Conservation (phyloP, 2,113 vertebrate genomes). For the Pseudorectes ferrugineus region DNA sequence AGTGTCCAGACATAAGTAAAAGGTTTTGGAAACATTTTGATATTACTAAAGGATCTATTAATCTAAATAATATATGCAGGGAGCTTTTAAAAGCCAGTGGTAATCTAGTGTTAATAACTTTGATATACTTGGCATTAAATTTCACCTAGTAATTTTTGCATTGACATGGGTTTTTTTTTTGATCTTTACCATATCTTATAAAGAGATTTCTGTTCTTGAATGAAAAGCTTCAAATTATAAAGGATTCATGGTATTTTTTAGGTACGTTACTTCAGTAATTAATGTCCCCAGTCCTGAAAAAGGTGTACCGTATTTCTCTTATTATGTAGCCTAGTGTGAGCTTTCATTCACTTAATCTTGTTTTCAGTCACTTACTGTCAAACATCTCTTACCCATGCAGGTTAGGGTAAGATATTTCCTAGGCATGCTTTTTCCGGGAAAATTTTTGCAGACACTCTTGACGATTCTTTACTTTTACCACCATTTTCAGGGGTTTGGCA, state of each 20-base stretch:
- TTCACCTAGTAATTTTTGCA: not conserved
- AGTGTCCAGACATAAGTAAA: not conserved
- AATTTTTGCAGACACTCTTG: not conserved
- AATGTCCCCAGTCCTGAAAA: not conserved
- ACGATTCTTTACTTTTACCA: not conserved
- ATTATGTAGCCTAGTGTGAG: not conserved
- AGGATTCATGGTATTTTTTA: not conserved
- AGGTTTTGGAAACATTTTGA: not conserved
- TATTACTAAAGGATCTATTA: not conserved
- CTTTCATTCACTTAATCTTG: not conserved
- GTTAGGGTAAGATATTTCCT: not conserved
- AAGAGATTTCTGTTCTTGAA: not conserved
- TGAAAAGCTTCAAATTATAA: not conserved
- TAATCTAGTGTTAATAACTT: not conserved
- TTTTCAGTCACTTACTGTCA: not conserved
- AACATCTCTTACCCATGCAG: not conserved
- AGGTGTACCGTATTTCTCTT: not conserved
- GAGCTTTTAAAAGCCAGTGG: not conserved
- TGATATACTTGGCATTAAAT: not conserved
- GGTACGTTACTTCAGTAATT: not conserved
- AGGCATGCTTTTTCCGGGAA: not conserved
- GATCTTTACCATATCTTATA: not conserved
- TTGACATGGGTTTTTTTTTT: not conserved
- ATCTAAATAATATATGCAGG: not conserved
- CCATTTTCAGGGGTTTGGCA: not conserved